These are phyloP conservation scores for Cephus nigrinus DNA, from an alignment of 2,888 invertebrate genomes.

Conservation along the genomic window DNA sequence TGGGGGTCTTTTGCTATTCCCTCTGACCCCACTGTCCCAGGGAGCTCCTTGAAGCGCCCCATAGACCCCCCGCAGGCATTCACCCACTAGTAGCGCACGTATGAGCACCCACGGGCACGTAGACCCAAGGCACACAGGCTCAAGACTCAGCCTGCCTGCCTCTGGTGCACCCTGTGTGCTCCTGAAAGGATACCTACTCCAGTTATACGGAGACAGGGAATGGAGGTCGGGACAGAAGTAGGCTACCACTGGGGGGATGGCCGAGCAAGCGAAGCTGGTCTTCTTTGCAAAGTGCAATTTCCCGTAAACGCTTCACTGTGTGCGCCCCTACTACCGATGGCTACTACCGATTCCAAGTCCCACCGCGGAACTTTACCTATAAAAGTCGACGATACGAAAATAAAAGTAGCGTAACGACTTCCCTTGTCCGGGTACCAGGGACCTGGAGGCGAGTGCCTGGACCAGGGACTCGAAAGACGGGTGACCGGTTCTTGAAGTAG, in stretches of 20 bases:
- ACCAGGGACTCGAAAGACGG: neutral
- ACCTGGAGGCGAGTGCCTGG: neutral
- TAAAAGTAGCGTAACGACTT: slow-evolving; percentile 41
- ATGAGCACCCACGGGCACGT: neutral
- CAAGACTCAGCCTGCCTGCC: neutral
- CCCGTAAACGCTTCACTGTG: slow-evolving; percentile 45
- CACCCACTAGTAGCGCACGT: neutral
- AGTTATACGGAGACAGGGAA: slow-evolving; percentile 7
- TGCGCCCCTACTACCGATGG: neutral
- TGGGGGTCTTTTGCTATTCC: slow-evolving; percentile 2
- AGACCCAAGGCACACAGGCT: neutral
- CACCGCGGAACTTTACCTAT: slow-evolving; percentile 52
- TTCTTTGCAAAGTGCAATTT: slow-evolving; percentile 57
- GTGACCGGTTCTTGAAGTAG: neutral
- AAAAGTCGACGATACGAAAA: slow-evolving; percentile 53
- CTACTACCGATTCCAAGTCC: neutral
- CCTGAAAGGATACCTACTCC: neutral
- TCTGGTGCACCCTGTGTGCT: neutral
- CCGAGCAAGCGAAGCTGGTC: neutral
- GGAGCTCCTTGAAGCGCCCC: neutral
- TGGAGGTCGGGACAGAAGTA: slow-evolving; percentile 1
- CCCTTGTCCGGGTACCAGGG: neutral
- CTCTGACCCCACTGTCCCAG: neutral
- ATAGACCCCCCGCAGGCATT: neutral
- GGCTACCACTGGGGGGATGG: neutral